A percentile compares a stretch with the other conserved stretches of the same genome.
These are phyloP conservation scores for Calephelis nemesis DNA, from an alignment of 1,140 invertebrate genomes.

Conservation along the genomic window DNA sequence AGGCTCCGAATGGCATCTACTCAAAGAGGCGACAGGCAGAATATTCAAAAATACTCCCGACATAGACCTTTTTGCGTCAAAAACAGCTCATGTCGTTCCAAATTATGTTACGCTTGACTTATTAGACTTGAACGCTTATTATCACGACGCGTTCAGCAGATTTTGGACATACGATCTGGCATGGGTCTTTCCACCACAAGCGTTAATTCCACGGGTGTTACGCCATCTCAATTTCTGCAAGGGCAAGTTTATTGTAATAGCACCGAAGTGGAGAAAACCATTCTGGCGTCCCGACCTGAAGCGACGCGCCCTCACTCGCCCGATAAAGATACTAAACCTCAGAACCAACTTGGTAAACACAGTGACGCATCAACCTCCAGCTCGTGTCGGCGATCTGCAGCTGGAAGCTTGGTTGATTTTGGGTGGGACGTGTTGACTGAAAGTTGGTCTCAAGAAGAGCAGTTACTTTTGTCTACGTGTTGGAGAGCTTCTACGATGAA, in stretches of 20 bases:
- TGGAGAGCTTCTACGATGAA: no score
- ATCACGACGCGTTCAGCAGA: conserved; percentile 38
- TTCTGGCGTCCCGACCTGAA: conserved; percentile 15
- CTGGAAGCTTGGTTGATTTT: conserved; percentile 46
- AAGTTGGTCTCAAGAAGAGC: no score
- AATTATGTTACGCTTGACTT: conserved; percentile 44
- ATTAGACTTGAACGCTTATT: conserved; percentile 41
- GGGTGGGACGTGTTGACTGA: conserved; percentile 32
- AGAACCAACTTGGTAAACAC: not conserved
- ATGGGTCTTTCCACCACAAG: no score
- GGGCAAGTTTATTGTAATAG: conserved; percentile 25
- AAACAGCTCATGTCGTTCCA: conserved; percentile 37
- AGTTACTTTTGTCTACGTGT: no score
- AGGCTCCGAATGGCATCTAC: conserved; percentile 39
- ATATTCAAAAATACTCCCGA: conserved; percentile 42
- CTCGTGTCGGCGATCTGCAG: conserved; percentile 29
- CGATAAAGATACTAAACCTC: conserved; percentile 30
- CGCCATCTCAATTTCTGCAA: no score
- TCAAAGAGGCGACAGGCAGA: not conserved
- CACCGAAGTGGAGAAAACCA: conserved; percentile 31
- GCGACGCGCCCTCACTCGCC: conserved; percentile 24
- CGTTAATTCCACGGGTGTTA: no score
- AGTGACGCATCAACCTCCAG: conserved; percentile 19
- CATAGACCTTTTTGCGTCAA: conserved; percentile 50
- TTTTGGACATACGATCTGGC: no score